Evolutionary conservation across 2,888 invertebrate genomes (phyloP).

Genomic region (Cheilosia pagana): DNA sequence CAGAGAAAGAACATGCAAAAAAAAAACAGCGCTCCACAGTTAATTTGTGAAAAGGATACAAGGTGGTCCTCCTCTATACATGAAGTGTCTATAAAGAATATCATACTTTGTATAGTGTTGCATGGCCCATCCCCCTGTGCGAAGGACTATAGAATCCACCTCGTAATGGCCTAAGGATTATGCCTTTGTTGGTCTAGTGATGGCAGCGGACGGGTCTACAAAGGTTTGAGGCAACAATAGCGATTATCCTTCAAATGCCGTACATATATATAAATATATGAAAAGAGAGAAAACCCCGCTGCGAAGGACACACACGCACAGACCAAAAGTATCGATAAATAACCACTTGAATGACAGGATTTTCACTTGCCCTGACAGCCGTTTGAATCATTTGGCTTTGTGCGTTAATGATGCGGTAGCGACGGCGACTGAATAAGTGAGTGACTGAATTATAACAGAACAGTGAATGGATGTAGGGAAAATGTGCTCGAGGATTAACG

Average conservation of each 20-base stretch:
- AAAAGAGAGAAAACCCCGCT: not conserved
- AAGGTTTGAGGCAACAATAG: constrained; percentile 37
- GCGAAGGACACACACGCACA: not conserved
- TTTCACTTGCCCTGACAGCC: constrained; percentile 57
- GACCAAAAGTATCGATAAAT: constrained; percentile 37
- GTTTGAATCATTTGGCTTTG: constrained; percentile 54
- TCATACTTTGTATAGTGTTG: not conserved
- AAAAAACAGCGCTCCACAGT: constrained; percentile 10
- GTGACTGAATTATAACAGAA: constrained; percentile 10
- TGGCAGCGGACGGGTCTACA: constrained; percentile 2
- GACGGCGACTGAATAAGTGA: constrained; percentile 28
- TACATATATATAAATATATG: not conserved
- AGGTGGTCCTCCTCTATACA: constrained; percentile 30
- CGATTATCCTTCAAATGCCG: constrained; percentile 36
- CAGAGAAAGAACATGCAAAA: not conserved
- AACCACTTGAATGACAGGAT: constrained; percentile 63
- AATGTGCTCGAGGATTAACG: constrained; percentile 45
- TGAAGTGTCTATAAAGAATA: constrained; percentile 35
- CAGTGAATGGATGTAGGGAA: not conserved
- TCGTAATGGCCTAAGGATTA: constrained; percentile 54
- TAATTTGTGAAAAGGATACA: constrained; percentile 48
- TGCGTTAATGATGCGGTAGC: constrained; percentile 45
- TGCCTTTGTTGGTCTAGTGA: constrained; percentile 34
- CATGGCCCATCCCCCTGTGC: not conserved
- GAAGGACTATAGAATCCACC: constrained; percentile 14